A percentile compares a stretch with the other conserved stretches of the same genome.
Evolutionary conservation across 2,113 vertebrate species (phyloP).

Genomic region (Benitochromis conjunctus): DNA sequence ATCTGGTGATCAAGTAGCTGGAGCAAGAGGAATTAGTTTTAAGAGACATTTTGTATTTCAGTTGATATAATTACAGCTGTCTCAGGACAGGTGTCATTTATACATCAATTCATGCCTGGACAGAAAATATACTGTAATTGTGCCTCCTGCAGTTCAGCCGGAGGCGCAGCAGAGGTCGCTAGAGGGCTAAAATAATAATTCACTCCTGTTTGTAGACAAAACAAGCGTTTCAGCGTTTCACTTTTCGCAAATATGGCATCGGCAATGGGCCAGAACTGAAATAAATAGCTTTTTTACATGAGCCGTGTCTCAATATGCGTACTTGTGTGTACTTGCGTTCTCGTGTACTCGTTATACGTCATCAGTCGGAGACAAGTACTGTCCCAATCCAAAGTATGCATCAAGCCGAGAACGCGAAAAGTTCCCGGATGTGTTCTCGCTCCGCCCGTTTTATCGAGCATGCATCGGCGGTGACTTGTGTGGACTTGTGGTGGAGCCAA

Average conservation of each 20-base stretch:
- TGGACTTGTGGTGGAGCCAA: no score
- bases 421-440: no score
- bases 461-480: no score
- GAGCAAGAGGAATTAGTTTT: not conserved
- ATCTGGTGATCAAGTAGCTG: not conserved
- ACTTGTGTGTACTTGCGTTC: no score
- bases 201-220: not conserved
- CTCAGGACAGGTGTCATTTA: not conserved
- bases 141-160: not conserved
- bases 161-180: not conserved
- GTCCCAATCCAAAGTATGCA: no score
- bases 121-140: not conserved
- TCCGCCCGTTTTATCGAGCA: no score
- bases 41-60: not conserved
- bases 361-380: no score
- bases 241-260: not conserved
- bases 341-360: no score
- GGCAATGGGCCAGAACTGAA: not conserved
- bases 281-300: not conserved
- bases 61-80: not conserved
- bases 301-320: no score
- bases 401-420: no score
- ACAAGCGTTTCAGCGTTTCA: not conserved
- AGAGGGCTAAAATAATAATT: not conserved
- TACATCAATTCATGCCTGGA: not conserved